Percentiles rank a stretch among this genome's conserved stretches.
phyloP scores from a whole-genome alignment of 1,140 invertebrate species.

The Pogonomyrmex barbatus region DNA sequence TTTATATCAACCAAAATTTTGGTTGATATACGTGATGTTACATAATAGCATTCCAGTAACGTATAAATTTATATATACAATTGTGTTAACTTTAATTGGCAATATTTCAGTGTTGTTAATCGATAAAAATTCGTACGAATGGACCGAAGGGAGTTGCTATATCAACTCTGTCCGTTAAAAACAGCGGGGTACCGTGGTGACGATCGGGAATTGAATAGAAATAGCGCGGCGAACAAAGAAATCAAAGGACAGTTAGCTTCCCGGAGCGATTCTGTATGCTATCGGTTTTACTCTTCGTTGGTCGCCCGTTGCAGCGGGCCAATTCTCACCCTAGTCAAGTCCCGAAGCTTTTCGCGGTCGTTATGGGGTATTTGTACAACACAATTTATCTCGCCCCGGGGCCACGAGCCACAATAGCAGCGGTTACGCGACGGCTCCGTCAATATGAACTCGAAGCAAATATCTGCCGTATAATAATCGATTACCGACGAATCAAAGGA shows the following conservation, averaged over 20 bases:
- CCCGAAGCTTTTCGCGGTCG: conserved; percentile 56
- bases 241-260: conserved; percentile 70
- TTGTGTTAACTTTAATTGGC: conserved; percentile 26
- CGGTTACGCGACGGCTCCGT: conserved; percentile 50
- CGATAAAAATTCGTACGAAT: conserved; percentile 16
- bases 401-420: conserved; percentile 68
- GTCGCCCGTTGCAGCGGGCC: conserved; percentile 40
- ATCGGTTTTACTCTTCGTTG: conserved; percentile 54
- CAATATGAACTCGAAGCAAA: conserved; percentile 66
- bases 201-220: conserved; percentile 45
- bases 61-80: neutral
- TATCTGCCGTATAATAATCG: conserved; percentile 76
- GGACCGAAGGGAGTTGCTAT: neutral
- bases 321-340: conserved; percentile 57
- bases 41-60: neutral
- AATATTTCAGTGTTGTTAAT: conserved; percentile 24
- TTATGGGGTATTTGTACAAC: conserved; percentile 77
- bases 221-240: conserved; percentile 61
- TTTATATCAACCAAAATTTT: neutral
- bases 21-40: neutral
- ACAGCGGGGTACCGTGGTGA: conserved; percentile 10
- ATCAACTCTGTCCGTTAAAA: neutral
- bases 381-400: conserved; percentile 77
- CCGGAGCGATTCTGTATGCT: conserved; percentile 64
- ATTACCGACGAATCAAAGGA: conserved; percentile 77